Percentiles rank a stretch among this genome's conserved stretches.
phyloP scores from a whole-genome alignment of 2,888 invertebrate genomes.

The Apamea monoglypha region DNA sequence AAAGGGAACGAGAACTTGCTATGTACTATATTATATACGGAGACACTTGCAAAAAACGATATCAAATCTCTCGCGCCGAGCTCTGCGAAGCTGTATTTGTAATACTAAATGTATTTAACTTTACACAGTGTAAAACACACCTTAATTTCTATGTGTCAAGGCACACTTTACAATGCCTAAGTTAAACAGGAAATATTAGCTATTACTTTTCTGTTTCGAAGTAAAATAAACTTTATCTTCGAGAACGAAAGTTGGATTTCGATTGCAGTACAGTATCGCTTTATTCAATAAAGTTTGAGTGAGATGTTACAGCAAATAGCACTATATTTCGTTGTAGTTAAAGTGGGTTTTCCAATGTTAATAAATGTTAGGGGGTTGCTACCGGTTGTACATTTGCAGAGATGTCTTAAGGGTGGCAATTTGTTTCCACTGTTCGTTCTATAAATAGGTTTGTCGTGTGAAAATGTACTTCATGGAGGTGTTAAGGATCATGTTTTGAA shows the following conservation, averaged over 20 bases:
- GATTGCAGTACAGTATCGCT: slow-evolving; percentile 29
- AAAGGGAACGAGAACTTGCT: slow-evolving; percentile 32
- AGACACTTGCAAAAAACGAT: slow-evolving; percentile 57
- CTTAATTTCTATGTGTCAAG: accelerated
- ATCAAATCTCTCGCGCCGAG: slow-evolving; percentile 62
- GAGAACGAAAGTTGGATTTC: background rate
- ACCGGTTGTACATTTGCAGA: slow-evolving; percentile 79
- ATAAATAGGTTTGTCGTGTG: slow-evolving; percentile 64
- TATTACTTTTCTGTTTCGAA: slow-evolving; percentile 28
- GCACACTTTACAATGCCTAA: slow-evolving; percentile 12
- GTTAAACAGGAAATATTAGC: slow-evolving; percentile 59
- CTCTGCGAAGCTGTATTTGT: slow-evolving; percentile 49
- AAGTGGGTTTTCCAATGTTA: slow-evolving; percentile 68
- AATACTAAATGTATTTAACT: slow-evolving; percentile 57
- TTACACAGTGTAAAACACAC: slow-evolving; percentile 20
- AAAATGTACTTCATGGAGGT: slow-evolving; percentile 34
- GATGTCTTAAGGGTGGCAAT: slow-evolving; percentile 72
- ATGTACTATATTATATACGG: slow-evolving; percentile 37
- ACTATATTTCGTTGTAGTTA: slow-evolving; percentile 48
- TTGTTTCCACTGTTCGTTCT: slow-evolving; percentile 77
- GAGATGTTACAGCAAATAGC: slow-evolving; percentile 48
- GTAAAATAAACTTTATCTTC: slow-evolving; percentile 26
- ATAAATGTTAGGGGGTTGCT: slow-evolving; percentile 77
- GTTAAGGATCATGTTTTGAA: background rate
- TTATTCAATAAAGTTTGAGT: slow-evolving; percentile 73